Base-by-base conservation (phyloP, 2,113 vertebrate genomes). In the Crypturellus undulatus region DNA sequence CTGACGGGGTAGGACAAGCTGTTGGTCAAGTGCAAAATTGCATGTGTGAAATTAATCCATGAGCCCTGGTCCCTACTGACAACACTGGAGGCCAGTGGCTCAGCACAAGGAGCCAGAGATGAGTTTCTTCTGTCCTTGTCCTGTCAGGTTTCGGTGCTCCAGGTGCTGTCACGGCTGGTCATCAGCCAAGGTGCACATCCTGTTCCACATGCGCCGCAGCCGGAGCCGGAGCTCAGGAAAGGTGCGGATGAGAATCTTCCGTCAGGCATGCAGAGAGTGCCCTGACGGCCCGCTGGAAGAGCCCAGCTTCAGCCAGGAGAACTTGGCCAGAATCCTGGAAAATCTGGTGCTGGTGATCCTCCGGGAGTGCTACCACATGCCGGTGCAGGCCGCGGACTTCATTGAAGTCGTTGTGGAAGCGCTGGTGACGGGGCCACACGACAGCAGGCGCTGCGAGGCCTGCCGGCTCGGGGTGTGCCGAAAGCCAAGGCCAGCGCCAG, bases 271-370 rank as follows among this genome's bases (percentile, higher is more conserved):
- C 96, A 97, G 94, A 7, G 38, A 15, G 26, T 98, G 98, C 32
- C 47, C 78, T 1, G 7, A 72, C 0, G 32, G 94, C 8, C 14
- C 0, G 3, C 91, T 98, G 97, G 98, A 98, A 40, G 67, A 96
- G 51, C 98, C 98, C 0, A 16, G 21, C 1, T 96, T 99, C 84
- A 36, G 59, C 19, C 9, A 63, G 4, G 97, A 98, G 10, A 98
- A 98, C 93, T 18, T 97, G 3, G 79, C 97, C 25, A 94, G 79
- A n/a, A 92, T 99, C 70, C 90, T 99, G 89, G 97, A 98, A 79
- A 98, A 98, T 71, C 97, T 99, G 76, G 90, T 98, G 79, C 84
- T 96, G 75, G 98, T 98, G 94, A 98, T 99, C 49, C 96, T 97
- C 9, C 87, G 96, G 28, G 98, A 98, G 92, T 98, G 98, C 96